phyloP scores from a whole-genome alignment of 2,113 vertebrate genomes.

The Chloropsis hardwickii region DNA sequence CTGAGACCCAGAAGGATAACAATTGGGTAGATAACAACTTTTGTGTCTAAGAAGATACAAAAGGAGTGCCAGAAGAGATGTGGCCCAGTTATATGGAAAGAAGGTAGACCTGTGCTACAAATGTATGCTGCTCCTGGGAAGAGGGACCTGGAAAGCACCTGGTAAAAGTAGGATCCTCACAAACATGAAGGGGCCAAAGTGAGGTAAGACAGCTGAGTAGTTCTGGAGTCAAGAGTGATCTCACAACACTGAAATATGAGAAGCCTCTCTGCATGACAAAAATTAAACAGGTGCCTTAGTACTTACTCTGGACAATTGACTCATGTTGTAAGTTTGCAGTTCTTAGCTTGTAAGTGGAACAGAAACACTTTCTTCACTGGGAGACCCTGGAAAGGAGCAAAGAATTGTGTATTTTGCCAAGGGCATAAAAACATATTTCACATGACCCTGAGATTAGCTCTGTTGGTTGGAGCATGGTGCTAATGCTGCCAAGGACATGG shows the following conservation, averaged over 20 bases:
- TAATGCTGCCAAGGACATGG: neutral
- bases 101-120: neutral
- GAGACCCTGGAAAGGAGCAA: neutral
- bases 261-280: neutral
- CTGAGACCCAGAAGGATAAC: neutral
- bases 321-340: neutral
- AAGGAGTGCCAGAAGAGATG: neutral
- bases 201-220: neutral
- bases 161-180: neutral
- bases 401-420: neutral
- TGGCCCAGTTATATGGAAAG: neutral
- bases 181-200: neutral
- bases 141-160: neutral
- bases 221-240: neutral
- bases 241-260: neutral
- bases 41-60: neutral
- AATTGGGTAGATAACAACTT: neutral
- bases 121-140: neutral
- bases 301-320: neutral
- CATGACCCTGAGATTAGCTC: neutral
- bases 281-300: neutral
- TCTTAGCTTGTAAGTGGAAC: neutral
- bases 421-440: neutral
- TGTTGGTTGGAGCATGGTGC: neutral
- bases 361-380: neutral